Conservation (phyloP, 2,797 vertebrate genomes). For the Semotilus atromaculatus region DNA sequence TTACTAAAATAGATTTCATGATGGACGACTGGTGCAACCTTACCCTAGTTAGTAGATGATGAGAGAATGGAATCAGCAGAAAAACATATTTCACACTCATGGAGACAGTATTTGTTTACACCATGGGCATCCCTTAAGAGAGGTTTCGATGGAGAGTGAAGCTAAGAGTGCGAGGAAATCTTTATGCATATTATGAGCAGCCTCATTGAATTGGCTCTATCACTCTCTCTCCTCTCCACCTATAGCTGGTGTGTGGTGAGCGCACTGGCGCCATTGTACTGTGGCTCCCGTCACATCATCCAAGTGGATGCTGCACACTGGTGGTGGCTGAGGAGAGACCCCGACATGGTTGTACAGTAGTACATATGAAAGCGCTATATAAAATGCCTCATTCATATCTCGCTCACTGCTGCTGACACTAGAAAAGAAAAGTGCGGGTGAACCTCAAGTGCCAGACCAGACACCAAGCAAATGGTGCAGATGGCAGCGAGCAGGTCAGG, state of each 20-base stretch:
- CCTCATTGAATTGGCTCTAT: too few species aligned
- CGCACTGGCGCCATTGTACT: too few species aligned
- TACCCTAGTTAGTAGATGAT: neutral
- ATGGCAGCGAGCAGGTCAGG: slow-evolving; percentile 45
- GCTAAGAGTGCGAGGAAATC: slow-evolving; percentile 19
- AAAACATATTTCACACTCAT: neutral
- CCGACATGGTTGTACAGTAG: too few species aligned
- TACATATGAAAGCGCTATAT: too few species aligned
- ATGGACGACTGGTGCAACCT: neutral
- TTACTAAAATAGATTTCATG: neutral
- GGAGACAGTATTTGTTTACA: slow-evolving; percentile 52
- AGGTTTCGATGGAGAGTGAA: slow-evolving; percentile 7
- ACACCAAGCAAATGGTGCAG: slow-evolving; percentile 59
- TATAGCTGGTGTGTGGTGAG: too few species aligned
- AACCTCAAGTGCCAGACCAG: slow-evolving; percentile 44
- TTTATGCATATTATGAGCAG: slow-evolving; percentile 7
- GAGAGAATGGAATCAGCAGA: neutral
- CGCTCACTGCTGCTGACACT: neutral
- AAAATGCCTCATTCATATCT: neutral
- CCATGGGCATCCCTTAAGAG: slow-evolving; percentile 8
- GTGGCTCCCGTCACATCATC: too few species aligned
- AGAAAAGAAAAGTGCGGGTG: slow-evolving; percentile 54
- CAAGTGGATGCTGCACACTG: too few species aligned
- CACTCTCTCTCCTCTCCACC: too few species aligned
- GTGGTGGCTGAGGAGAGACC: too few species aligned